Conservation (phyloP, 2,113 vertebrate genomes). For the Elephantulus edwardii region DNA sequence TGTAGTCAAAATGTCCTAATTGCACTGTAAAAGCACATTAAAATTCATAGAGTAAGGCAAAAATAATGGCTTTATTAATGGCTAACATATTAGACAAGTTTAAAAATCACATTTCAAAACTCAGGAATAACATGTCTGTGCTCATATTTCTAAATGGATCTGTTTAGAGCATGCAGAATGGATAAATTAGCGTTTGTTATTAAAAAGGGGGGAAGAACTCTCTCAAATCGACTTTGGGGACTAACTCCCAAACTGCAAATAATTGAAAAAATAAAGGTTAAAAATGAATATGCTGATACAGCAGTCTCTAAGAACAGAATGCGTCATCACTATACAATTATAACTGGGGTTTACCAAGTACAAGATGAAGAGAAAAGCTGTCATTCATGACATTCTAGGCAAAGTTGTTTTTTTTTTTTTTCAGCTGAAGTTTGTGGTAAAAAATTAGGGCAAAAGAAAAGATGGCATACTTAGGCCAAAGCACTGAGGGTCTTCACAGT, state of each 20-base stretch:
- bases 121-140: not conserved
- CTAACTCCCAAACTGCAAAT: conserved; percentile 74
- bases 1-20: not conserved
- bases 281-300: conserved; percentile 78
- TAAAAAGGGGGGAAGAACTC: conserved; percentile 51
- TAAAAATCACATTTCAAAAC: conserved; percentile 41
- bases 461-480: conserved; percentile 73
- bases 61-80: conserved; percentile 31
- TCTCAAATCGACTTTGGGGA: conserved; percentile 64
- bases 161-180: conserved; percentile 55
- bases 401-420: no score
- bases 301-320: conserved; percentile 76
- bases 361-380: conserved; percentile 79
- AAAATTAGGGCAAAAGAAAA: conserved; percentile 80
- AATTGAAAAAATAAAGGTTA: conserved; percentile 78
- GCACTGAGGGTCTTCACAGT: conserved; percentile 60
- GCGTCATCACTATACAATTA: conserved; percentile 76
- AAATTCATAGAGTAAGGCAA: conserved; percentile 18
- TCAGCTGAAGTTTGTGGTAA: conserved; percentile 75
- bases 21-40: not conserved
- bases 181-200: conserved; percentile 67
- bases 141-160: conserved; percentile 65
- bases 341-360: conserved; percentile 79
- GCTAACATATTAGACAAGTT: conserved; percentile 24
- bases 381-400: conserved; percentile 81